Base-by-base conservation (phyloP, 30 jellyfish, hydroid and myxozoan genomes). In the Aurelia coerulea region DNA sequence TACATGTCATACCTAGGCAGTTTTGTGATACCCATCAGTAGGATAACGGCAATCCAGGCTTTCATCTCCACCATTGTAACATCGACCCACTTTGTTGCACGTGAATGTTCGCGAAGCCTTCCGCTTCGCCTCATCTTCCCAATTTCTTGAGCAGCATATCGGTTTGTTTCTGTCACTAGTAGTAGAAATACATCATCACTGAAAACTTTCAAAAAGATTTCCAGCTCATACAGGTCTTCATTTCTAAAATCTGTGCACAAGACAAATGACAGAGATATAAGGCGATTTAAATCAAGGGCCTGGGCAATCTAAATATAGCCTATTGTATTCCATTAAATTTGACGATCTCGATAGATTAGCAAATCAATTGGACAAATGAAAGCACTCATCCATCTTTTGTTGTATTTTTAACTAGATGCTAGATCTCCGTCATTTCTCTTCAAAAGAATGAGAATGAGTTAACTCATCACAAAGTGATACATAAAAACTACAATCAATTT, bases 81-180 rank as follows among this genome's bases (percentile, higher is more conserved):
- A 66, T 66, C 53, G 10, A 23, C 49, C 77, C 77, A 66, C 12
- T 35, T 31, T 6, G 49, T 66, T 29, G 77, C 77, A 3, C 77
- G 5, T 35, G 77, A 66, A 35, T 66, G 77, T 35, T 13, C 13
- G 18, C 68, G 68, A 23, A 23, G 29, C 29, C 29, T 23, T 23
- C 29, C 29, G 29, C 29, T 23, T 23, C 29, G 29, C 29, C 29
- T 23, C 13, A 33, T 2, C 68, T 15, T 73, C 16, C 52, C 29
- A 15, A 7, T 31, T 49, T 15, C 65, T 70, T 71, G 82, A 12
- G 65, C 68, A 31, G 69, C 82, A 71, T 71, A 71, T 71, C 83
- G 32, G 0, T 73, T 73, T 15, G 78, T 73, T 5, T 73, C 82
- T 8, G 71, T 13, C 10, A 14, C 67, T 77, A 72, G 3, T 5